These are phyloP conservation scores for Diuraphis noxia DNA, from an alignment of 1,140 invertebrate genomes.

Conservation along the genomic window DNA sequence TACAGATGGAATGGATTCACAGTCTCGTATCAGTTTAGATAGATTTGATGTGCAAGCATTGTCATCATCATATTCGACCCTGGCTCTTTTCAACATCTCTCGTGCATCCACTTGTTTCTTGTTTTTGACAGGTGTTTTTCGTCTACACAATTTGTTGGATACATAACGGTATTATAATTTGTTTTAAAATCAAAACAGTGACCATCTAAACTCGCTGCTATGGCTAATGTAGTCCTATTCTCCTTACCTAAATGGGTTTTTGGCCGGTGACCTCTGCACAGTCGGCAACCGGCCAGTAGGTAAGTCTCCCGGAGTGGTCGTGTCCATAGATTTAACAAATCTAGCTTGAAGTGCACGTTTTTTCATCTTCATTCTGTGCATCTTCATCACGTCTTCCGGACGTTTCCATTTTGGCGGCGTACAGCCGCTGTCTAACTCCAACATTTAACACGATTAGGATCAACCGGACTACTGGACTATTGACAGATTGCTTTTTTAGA, in stretches of 20 bases:
- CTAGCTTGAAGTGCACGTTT: slow-evolving; percentile 72
- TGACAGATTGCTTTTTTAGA: no score
- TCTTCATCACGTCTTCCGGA: slow-evolving; percentile 70
- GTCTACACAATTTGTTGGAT: background rate
- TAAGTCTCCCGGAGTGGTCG: background rate
- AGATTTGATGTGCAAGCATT: slow-evolving; percentile 37
- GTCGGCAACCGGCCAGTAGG: background rate
- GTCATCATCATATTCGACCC: slow-evolving; percentile 24
- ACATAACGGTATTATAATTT: background rate
- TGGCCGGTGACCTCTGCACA: background rate
- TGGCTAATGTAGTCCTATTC: background rate
- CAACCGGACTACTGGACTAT: no score
- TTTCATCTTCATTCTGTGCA: slow-evolving; percentile 70
- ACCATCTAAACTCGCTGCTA: background rate
- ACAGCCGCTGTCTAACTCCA: slow-evolving; percentile 42
- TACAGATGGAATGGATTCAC: slow-evolving; percentile 12
- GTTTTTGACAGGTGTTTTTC: slow-evolving; percentile 42
- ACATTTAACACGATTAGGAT: background rate
- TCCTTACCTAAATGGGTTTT: slow-evolving; percentile 41
- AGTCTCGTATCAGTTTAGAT: slow-evolving; percentile 7
- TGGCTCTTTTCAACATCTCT: background rate
- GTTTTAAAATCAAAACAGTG: background rate
- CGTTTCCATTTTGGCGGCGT: slow-evolving; percentile 63
- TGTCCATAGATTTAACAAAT: slow-evolving; percentile 60
- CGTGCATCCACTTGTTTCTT: background rate